Evolutionary conservation across 2,113 vertebrate species (phyloP), one percentile per base, ranked within the genome.

Genomic region (Sebastes fasciatus): DNA sequence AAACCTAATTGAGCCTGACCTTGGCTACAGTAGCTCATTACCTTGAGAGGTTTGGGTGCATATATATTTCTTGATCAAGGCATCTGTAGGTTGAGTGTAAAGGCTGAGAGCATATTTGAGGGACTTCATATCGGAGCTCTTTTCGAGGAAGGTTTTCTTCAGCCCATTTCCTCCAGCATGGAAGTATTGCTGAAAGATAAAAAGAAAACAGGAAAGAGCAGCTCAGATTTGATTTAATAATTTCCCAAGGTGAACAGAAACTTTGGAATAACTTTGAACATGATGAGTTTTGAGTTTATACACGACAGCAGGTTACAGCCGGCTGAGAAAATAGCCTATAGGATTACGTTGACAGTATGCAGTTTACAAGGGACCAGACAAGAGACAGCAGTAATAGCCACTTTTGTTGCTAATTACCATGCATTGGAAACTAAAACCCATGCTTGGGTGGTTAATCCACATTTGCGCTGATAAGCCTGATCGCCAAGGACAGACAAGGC

Each of bases 41-140:
- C 98, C 97, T 95, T 99, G 98, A 87, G 96, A 96, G 2, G 94
- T 96, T 93, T 99, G 98, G 67, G 97, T 98, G 92, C 96, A 96
- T 95, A 99, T 98, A 93, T 98, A 99, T 92, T 99, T 99, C 96
- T 98, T 99, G 94, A 99, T 96, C 97, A 99, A 96, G 96, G 97
- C 86, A 77, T 99, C 98, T 17, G 98, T 99, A 65, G 97, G 97
- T 93, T 99, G 98, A 13, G 98, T 99, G 93, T 99, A 99, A 93
- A 99, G 98, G 95, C 96, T 98, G 55, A 99, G 97, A 81, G 98
- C 97, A 0, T 99, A 98, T 96, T 95, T 98, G 85, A 99, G 94
- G 74, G 98, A 99, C 88, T 97, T 98, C 55, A 99, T 95, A 74
- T 99, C 98, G 0, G 96, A 96, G 88, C 98, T 99, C 94, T 98